Percentiles rank a stretch among this genome's conserved stretches.
phyloP scores from a whole-genome alignment of 2,888 invertebrate genomes.

The Taphrorychus bicolor region DNA sequence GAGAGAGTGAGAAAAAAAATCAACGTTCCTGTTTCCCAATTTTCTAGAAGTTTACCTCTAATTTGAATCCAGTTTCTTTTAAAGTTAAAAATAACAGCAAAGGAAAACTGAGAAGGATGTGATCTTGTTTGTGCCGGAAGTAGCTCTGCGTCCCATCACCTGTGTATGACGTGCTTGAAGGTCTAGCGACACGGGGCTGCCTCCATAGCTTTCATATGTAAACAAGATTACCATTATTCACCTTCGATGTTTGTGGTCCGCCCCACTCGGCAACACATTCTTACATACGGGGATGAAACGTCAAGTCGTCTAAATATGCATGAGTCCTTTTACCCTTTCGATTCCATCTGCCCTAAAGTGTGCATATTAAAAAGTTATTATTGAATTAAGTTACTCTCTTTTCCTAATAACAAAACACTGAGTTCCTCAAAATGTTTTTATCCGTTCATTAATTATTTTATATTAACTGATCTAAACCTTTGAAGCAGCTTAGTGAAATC shows the following conservation, averaged over 20 bases:
- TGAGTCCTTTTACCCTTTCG: slow-evolving; percentile 36
- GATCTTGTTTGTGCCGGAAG: slow-evolving; percentile 39
- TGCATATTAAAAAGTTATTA: background rate
- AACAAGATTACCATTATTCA: slow-evolving; percentile 59
- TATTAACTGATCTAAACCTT: too few species aligned
- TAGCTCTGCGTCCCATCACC: slow-evolving; percentile 34
- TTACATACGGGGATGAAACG: slow-evolving; percentile 28
- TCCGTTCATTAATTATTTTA: too few species aligned
- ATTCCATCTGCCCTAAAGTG: too few species aligned
- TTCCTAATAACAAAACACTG: background rate
- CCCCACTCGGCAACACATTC: slow-evolving; percentile 17
- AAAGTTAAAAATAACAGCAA: background rate
- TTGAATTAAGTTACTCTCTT: background rate
- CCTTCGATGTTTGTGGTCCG: slow-evolving; percentile 49
- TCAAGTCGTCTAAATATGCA: slow-evolving; percentile 34
- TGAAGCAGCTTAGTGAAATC: too few species aligned
- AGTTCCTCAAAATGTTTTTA: too few species aligned
- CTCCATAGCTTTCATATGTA: slow-evolving; percentile 57
- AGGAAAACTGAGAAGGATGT: slow-evolving; percentile 14
- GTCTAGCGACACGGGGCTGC: slow-evolving; percentile 34
- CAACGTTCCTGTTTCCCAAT: slow-evolving; percentile 7
- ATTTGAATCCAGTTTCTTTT: slow-evolving; percentile 30
- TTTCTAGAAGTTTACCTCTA: slow-evolving; percentile 26
- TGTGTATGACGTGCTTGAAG: slow-evolving; percentile 35
- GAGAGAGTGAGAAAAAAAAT: background rate